Percentiles rank a stretch among this genome's conserved stretches.
Evolutionary conservation across 2,113 vertebrate species (phyloP).

Genomic region (Dipodomys spectabilis): DNA sequence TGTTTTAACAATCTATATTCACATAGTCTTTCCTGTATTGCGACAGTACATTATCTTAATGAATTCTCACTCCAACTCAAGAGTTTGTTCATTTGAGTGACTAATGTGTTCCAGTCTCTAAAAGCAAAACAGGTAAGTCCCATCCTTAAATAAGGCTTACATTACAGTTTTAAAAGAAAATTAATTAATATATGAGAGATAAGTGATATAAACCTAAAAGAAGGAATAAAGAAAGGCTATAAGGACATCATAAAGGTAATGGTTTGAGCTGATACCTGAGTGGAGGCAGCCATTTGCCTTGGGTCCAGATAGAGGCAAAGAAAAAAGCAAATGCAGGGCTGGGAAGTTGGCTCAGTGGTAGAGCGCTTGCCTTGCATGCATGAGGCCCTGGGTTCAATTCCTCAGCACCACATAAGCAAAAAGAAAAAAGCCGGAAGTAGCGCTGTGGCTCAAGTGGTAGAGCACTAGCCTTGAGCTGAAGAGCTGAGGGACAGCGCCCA

Average conservation of each 20-base stretch:
- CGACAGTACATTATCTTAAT: neutral
- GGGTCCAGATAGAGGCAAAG: conserved; percentile 1
- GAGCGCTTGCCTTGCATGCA: too few species aligned
- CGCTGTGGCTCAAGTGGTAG: too few species aligned
- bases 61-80: neutral
- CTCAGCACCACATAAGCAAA: too few species aligned
- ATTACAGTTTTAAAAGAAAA: conserved; percentile 25
- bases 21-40: neutral
- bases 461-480: too few species aligned
- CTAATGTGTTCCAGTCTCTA: neutral
- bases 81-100: neutral
- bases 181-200: neutral
- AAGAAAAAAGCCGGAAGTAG: too few species aligned
- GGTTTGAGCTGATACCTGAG: neutral
- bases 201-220: neutral
- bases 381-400: too few species aligned
- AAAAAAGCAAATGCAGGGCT: neutral
- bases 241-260: neutral
- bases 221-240: neutral
- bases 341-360: too few species aligned
- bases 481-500: too few species aligned
- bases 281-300: neutral
- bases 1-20: neutral
- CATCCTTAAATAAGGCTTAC: neutral
- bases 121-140: neutral